phyloP scores from a whole-genome alignment of 2,888 invertebrate species.

The Eupelmus urozonus region DNA sequence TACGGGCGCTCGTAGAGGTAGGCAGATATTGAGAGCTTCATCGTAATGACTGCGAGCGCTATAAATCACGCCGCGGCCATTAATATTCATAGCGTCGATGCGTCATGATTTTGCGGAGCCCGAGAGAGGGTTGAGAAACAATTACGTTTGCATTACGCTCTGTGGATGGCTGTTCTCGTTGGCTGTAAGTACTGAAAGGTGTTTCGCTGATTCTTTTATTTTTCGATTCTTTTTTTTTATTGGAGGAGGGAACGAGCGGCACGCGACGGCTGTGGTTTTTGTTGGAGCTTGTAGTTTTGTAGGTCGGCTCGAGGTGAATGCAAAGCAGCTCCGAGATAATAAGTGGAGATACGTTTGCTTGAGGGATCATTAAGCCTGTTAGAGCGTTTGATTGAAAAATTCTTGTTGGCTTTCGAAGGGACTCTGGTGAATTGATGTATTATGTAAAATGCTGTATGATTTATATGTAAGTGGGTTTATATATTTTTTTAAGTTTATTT shows the following conservation, averaged over 20 bases:
- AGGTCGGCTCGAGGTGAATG: neutral
- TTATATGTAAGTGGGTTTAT: no score
- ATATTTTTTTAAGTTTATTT: no score
- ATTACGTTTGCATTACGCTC: slow-evolving; percentile 11
- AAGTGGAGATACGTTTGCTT: neutral
- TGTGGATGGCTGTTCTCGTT: no score
- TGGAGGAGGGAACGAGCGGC: neutral
- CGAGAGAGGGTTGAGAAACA: slow-evolving; percentile 55
- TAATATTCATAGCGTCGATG: slow-evolving; percentile 67
- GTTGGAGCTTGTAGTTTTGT: neutral
- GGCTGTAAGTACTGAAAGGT: neutral
- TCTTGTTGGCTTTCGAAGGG: no score
- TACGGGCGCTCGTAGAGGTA: neutral
- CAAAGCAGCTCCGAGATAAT: neutral
- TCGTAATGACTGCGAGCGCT: slow-evolving; percentile 63
- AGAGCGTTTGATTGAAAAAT: neutral
- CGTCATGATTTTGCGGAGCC: slow-evolving; percentile 60
- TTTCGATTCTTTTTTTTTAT: neutral
- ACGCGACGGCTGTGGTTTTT: neutral
- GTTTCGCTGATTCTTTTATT: neutral
- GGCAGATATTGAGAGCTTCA: slow-evolving; percentile 3
- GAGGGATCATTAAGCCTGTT: no score
- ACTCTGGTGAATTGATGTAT: neutral
- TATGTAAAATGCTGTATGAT: neutral
- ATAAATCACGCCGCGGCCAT: slow-evolving; percentile 65